These are phyloP conservation scores for Leptinotarsa texana DNA, from an alignment of 1,140 invertebrate genomes.

Conservation along the genomic window DNA sequence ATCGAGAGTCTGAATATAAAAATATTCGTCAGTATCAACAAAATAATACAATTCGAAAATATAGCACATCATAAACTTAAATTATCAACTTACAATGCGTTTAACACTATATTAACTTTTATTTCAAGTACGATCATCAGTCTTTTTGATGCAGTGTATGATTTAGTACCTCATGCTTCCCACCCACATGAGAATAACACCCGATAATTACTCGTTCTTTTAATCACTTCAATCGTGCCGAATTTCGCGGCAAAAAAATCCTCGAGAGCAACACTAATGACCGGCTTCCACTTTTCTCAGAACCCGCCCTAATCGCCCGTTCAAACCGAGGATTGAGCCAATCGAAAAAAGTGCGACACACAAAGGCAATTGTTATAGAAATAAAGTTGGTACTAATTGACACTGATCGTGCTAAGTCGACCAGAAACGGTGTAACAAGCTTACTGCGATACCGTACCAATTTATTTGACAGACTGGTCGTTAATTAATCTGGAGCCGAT, in stretches of 20 bases:
- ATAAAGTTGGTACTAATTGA: conserved; percentile 38
- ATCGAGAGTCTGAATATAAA: too few relatives aligned
- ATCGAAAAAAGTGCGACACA: conserved; percentile 33
- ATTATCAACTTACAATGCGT: too few relatives aligned
- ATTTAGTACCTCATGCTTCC: neutral
- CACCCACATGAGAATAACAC: neutral
- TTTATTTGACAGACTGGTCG: conserved; percentile 31
- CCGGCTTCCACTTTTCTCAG: conserved; percentile 20
- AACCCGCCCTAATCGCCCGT: conserved; percentile 24
- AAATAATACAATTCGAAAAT: too few relatives aligned
- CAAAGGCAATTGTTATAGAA: conserved; percentile 39
- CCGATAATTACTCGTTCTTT: neutral
- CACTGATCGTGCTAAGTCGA: conserved; percentile 41
- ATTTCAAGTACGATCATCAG: too few relatives aligned
- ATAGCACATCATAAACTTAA: too few relatives aligned
- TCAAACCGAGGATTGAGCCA: conserved; percentile 33
- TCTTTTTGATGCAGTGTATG: neutral
- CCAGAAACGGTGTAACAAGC: conserved; percentile 34
- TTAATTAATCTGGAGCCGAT: conserved; percentile 25
- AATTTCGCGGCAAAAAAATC: neutral
- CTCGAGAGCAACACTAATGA: conserved; percentile 23
- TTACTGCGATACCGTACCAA: conserved; percentile 30
- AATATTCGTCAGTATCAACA: too few relatives aligned
- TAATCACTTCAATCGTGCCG: neutral
- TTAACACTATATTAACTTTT: too few relatives aligned